Base-by-base conservation (phyloP, 2,797 vertebrate genomes). In the Nasua narica region DNA sequence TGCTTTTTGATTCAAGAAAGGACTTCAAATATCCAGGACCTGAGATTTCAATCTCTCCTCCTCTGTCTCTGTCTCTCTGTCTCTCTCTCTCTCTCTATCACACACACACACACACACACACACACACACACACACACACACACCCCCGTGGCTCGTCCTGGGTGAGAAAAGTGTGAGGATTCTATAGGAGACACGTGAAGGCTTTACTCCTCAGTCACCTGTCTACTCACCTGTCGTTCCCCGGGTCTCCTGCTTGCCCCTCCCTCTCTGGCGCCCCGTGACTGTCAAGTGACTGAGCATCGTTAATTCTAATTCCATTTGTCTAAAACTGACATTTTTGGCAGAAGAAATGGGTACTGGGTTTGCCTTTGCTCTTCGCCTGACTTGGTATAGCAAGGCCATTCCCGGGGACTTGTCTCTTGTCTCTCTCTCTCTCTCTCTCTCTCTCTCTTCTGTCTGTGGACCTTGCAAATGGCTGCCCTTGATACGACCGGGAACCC, bases 1-100 rank as follows among this genome's bases (percentile, higher is more conserved):
- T 76, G 82, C 35, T 87, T 86, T 95, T 72, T 79, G 50, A 85
- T 82, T 96, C 52, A 25, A 91, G 56, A 90, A 93, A 93, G 60
- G 43, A 43, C 6, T 96, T 88, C 56, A 91, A 93, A 56, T 81
- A 62, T 16, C 15, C 8, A 72, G 35, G 54, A 83, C 40, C 52
- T 50, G 16, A 60, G 21, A 77, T 25, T 86, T 76, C 18, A 48
- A 6, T 25, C 56, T 67, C 40, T 60, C 23, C 58, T 5, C 50
- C 12, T 19, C 9, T 11, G 8, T 70, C 13, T 60, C n/a, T 50
- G 1, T 72, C 14, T 81, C 19, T 43, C 13, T 88, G 5, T 56
- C 16, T 79, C 54, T 56, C 7, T 56, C 54, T 56, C 54, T 56
- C 2, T 56, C 13, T 58, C n/a, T 48, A 1, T 79, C n/a, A 62